Base-by-base conservation (phyloP, 2,888 invertebrate species). In the Poecilus cupreus region DNA sequence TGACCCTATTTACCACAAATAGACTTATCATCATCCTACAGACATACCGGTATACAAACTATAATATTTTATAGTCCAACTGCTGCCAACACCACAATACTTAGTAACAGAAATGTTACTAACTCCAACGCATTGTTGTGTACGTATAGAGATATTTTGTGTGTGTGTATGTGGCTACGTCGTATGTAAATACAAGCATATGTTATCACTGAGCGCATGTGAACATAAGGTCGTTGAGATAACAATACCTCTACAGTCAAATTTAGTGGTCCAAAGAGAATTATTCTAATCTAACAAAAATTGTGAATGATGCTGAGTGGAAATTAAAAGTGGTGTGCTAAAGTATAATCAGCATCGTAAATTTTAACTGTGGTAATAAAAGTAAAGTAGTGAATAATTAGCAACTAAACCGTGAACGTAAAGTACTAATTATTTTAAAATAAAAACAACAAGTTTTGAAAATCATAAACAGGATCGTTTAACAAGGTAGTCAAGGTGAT, bases 181-280 rank as follows among this genome's bases (percentile, higher is more conserved):
- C 11, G 18, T 75, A 75, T 75, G 75, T 75, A 75, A 37, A 54
- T 75, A 75, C 54, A 75, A n/a, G 64, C 64, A 68, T 46, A 72
- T 75, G 75, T 75, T 75, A 75, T 75, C 75, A 54, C 51, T 54
- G 54, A 54, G 32, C 37, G 20, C 75, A 74, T 75, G 32, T 39
- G 32, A 37, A 74, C 54, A 54, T 75, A 75, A 75, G 75, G 75
- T 54, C 54, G 37, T 32, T 11, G 32, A 75, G 75, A 75, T 75
- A 75, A 75, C 18, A 49, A 24, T 20, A 75, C 75, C 54, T 75
- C 75, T n/a, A 6, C 37, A 75, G 75, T 54, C 49, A 54, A 75
- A 68, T 68, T 68, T 32, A 20, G 16, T 16, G 18, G 16, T 18
- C 8, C 37, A 18, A 11, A 37, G 16, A 13, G 20, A 16, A 68